A percentile compares a stretch with the other conserved stretches of the same genome.
Conservation (phyloP, 2,888 invertebrate species). For the Metopia argyrocephala region DNA sequence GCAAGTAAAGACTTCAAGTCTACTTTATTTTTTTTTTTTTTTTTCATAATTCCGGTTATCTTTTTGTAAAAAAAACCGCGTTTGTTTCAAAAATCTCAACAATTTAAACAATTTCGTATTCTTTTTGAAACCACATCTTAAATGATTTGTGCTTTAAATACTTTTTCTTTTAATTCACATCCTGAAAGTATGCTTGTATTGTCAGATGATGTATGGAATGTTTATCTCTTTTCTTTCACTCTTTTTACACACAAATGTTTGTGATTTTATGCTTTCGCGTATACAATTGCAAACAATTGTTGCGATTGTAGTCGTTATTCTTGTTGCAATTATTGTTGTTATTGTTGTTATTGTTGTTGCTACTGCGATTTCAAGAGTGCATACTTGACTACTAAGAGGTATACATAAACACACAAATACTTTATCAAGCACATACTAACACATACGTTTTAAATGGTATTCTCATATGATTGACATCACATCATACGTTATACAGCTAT, state of each 20-base stretch:
- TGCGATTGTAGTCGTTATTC: constrained; percentile 12
- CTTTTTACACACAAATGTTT: neutral
- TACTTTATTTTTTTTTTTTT: no score
- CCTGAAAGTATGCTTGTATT: constrained; percentile 25
- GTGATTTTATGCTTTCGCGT: constrained; percentile 11
- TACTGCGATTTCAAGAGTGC: constrained; percentile 43
- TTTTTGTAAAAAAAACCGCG: no score
- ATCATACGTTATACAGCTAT: constrained; percentile 44
- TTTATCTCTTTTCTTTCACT: neutral
- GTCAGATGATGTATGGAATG: neutral
- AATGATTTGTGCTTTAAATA: constrained; percentile 14
- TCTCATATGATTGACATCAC: constrained; percentile 55
- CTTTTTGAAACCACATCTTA: neutral
- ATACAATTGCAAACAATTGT: constrained; percentile 39
- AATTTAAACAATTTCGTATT: neutral
- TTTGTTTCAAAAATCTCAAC: neutral
- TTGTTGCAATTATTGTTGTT: constrained; percentile 11
- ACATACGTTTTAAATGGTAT: neutral
- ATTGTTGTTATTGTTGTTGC: constrained; percentile 21
- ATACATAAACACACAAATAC: neutral
- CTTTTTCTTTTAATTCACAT: neutral
- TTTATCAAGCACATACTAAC: neutral
- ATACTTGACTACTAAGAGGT: constrained; percentile 38
- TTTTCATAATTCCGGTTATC: neutral
- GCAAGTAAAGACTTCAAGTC: no score